Conservation (phyloP, 53 echinoderm and acorn worm species). For the Hippasteria phrygiana region DNA sequence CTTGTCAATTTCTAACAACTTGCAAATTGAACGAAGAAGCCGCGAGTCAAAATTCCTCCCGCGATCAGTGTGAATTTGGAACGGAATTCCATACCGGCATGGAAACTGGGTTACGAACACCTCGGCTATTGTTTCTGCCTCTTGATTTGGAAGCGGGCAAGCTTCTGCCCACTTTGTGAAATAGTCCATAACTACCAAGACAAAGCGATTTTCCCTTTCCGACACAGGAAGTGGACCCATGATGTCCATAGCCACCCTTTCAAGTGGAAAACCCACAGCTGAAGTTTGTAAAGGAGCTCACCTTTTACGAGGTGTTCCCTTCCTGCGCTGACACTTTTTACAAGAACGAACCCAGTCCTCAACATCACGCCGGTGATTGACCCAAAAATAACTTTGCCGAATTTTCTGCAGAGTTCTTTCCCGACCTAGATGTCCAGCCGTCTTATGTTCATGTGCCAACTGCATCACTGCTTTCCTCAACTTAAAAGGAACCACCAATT, state of each 20-base stretch:
- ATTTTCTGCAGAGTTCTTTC: conserved; percentile 3
- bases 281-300: conserved; percentile 4
- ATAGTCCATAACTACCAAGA: background rate
- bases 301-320: background rate
- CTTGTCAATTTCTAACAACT: background rate
- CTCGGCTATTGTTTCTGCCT: background rate
- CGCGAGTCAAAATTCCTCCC: background rate
- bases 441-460: conserved; percentile 4
- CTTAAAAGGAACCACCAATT: conserved; percentile 10
- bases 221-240: conserved; percentile 46
- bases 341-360: conserved; percentile 5
- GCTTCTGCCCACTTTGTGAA: conserved; percentile 16
- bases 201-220: conserved; percentile 24
- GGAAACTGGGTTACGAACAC: background rate
- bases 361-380: background rate
- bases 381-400: conserved; percentile 23
- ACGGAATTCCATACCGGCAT: background rate
- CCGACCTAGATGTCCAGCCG: conserved; percentile 31
- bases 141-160: background rate
- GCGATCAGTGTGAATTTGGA: background rate
- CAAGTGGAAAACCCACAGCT: conserved; percentile 31
- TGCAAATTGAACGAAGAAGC: background rate
- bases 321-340: background rate
- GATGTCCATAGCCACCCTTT: conserved; percentile 44
- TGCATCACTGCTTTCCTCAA: background rate